Evolutionary conservation across 2,888 invertebrate species (phyloP).

Genomic region (Drosophila acutilabella): DNA sequence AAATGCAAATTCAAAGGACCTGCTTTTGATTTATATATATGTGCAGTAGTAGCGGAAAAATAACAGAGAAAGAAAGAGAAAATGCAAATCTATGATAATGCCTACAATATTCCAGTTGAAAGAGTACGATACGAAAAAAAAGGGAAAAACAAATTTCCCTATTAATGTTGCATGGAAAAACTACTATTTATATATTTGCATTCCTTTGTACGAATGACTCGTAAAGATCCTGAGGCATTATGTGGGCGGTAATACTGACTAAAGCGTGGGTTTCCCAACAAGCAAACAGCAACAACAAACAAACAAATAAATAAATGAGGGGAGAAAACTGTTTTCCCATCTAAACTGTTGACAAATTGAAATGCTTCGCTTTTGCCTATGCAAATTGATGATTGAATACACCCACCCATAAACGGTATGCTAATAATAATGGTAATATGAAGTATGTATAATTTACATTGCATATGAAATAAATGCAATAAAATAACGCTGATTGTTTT

Average conservation of each 20-base stretch:
- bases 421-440: constrained; percentile 9
- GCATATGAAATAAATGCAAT: constrained; percentile 6
- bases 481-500: constrained; percentile 13
- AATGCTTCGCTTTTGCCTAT: constrained; percentile 27
- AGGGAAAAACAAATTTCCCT: constrained; percentile 13
- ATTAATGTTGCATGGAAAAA: constrained; percentile 44
- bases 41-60: not conserved
- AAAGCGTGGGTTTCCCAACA: constrained; percentile 6
- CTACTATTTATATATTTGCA: constrained; percentile 53
- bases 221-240: constrained; percentile 25
- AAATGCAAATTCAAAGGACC: constrained; percentile 31
- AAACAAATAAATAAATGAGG: constrained; percentile 23
- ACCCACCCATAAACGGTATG: not conserved
- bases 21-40: constrained; percentile 25
- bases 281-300: constrained; percentile 3
- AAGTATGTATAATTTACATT: constrained; percentile 8
- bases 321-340: constrained; percentile 25
- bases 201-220: constrained; percentile 24
- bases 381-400: constrained; percentile 32
- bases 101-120: constrained; percentile 27
- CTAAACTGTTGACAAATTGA: constrained; percentile 42
- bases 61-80: not conserved
- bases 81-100: constrained; percentile 23
- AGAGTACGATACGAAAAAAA: constrained; percentile 10
- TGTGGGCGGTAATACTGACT: constrained; percentile 9